These are phyloP conservation scores for Syrista parreyssii DNA, from an alignment of 2,888 invertebrate species.

Conservation along the genomic window DNA sequence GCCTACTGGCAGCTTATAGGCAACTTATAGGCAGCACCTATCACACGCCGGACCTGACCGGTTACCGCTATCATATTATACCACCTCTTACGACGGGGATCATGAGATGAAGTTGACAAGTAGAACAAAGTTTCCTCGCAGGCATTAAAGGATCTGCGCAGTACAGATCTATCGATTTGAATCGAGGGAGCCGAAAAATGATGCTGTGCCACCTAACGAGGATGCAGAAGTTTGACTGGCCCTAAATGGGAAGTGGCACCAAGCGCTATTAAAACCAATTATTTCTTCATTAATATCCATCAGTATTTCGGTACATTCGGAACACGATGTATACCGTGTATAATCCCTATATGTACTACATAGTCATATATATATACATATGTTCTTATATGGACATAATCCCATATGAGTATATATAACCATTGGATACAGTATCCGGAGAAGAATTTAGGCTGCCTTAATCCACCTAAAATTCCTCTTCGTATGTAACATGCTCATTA, in stretches of 20 bases:
- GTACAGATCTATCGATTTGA: background rate
- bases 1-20: background rate
- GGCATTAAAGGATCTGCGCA: background rate
- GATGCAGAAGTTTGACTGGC: background rate
- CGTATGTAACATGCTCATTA: background rate
- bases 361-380: background rate
- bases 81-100: background rate
- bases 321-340: slow-evolving; percentile 8
- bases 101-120: background rate
- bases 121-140: background rate
- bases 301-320: slow-evolving; percentile 34
- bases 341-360: background rate
- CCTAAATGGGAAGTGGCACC: slow-evolving; percentile 36
- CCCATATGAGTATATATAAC: background rate
- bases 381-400: background rate
- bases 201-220: background rate
- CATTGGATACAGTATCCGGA: background rate
- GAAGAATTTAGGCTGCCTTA: background rate
- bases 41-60: background rate
- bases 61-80: background rate
- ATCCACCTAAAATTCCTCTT: background rate
- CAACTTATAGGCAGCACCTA: background rate
- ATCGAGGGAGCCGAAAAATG: background rate
- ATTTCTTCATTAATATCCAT: slow-evolving; percentile 54
- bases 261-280: slow-evolving; percentile 47